Conservation (phyloP, 2,888 invertebrate species). For the Caenorhabditis uteleia region DNA sequence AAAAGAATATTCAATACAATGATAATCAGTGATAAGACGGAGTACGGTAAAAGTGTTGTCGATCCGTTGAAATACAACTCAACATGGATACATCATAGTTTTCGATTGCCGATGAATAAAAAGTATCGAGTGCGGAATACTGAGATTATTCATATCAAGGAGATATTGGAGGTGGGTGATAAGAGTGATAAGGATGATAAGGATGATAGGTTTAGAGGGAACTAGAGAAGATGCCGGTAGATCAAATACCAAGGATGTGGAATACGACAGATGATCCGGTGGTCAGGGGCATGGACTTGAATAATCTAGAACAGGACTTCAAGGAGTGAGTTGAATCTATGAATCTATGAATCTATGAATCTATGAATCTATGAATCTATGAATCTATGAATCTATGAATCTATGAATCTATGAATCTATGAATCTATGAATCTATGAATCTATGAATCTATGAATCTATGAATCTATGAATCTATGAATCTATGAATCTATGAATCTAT, state of each 20-base stretch:
- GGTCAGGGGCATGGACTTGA: conserved; percentile 13
- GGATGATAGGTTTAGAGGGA: neutral
- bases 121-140: conserved; percentile 19
- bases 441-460: neutral
- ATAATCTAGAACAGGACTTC: conserved; percentile 12
- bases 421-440: neutral
- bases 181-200: neutral
- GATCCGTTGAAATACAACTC: conserved; percentile 28
- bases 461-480: neutral
- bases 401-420: neutral
- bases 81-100: conserved; percentile 34
- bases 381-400: neutral
- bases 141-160: conserved; percentile 27
- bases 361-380: neutral
- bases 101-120: conserved; percentile 12
- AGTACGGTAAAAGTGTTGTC: conserved; percentile 31
- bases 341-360: neutral
- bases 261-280: conserved; percentile 10
- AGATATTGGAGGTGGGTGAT: conserved; percentile 3
- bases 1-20: conserved; percentile 15
- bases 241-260: conserved; percentile 8
- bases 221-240: neutral
- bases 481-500: neutral
- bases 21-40: conserved; percentile 11
- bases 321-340: neutral